These are phyloP conservation scores for Cebus imitator DNA, from an alignment of 2,113 vertebrate genomes.

Conservation along the genomic window DNA sequence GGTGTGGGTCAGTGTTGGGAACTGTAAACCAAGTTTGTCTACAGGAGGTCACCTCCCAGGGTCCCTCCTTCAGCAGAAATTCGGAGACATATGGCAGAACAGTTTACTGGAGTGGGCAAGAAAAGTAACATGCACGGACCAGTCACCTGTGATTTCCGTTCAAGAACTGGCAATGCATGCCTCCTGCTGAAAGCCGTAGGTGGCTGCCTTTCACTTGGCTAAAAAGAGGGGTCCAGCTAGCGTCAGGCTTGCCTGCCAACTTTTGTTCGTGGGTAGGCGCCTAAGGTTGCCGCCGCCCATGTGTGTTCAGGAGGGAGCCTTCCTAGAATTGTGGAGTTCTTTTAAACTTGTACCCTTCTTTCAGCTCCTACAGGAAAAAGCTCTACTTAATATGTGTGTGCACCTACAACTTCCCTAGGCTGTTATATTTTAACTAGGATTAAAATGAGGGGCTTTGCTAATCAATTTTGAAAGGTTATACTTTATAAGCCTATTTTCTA, in stretches of 20 bases:
- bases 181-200: neutral
- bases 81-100: fast-evolving
- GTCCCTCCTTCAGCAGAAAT: neutral
- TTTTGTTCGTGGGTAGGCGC: fast-evolving
- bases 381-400: neutral
- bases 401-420: fast-evolving
- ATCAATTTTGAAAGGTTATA: neutral
- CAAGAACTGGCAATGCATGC: neutral
- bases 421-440: neutral
- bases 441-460: neutral
- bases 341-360: neutral
- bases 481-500: neutral
- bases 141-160: neutral
- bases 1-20: neutral
- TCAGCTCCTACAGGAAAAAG: neutral
- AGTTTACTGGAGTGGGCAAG: fast-evolving
- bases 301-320: fast-evolving
- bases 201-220: neutral
- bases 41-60: neutral
- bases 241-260: fast-evolving
- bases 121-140: neutral
- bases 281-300: too few relatives aligned
- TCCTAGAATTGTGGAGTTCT: fast-evolving
- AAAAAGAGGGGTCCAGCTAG: fast-evolving
- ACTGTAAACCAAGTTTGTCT: neutral